Percentiles rank a stretch among this genome's conserved stretches.
These are phyloP conservation scores for Rhagoletis zephyria DNA, from an alignment of 1,140 invertebrate species.

Conservation along the genomic window DNA sequence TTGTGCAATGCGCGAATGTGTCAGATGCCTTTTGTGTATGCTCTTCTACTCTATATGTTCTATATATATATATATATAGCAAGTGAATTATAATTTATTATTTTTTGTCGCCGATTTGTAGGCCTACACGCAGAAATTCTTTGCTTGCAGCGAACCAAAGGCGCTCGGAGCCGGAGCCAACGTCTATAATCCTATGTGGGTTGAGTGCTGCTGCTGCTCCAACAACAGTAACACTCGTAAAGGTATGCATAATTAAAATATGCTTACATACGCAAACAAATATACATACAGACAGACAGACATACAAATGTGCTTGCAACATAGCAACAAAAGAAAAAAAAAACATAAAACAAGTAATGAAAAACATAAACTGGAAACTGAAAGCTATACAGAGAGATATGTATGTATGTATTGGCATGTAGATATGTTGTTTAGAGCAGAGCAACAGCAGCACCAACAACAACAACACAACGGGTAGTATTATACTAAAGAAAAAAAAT, in stretches of 20 bases:
- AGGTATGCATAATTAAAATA: conserved; percentile 51
- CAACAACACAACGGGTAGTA: background rate
- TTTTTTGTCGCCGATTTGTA: conserved; percentile 23
- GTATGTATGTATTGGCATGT: background rate
- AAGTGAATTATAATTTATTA: background rate
- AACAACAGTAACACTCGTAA: background rate
- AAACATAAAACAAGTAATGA: background rate
- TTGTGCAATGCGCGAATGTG: conserved; percentile 37
- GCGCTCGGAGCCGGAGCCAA: background rate
- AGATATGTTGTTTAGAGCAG: background rate
- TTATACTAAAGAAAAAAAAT: background rate
- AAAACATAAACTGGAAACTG: conserved; percentile 49
- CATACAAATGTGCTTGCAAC: background rate
- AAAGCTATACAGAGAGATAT: conserved; percentile 36
- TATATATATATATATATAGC: background rate
- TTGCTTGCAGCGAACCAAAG: conserved; percentile 3
- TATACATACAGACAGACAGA: background rate
- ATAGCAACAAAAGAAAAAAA: conserved; percentile 4
- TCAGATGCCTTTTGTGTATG: no score
- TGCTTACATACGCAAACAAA: background rate
- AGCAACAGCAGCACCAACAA: conserved; percentile 1
- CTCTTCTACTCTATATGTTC: conserved; percentile 8
- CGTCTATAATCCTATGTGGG: conserved; percentile 43
- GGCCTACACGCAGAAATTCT: conserved; percentile 45
- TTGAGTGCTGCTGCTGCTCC: conserved; percentile 9